Percentiles rank a stretch among this genome's conserved stretches.
phyloP scores from a whole-genome alignment of 2,113 vertebrate species.

The Elanoides forficatus region DNA sequence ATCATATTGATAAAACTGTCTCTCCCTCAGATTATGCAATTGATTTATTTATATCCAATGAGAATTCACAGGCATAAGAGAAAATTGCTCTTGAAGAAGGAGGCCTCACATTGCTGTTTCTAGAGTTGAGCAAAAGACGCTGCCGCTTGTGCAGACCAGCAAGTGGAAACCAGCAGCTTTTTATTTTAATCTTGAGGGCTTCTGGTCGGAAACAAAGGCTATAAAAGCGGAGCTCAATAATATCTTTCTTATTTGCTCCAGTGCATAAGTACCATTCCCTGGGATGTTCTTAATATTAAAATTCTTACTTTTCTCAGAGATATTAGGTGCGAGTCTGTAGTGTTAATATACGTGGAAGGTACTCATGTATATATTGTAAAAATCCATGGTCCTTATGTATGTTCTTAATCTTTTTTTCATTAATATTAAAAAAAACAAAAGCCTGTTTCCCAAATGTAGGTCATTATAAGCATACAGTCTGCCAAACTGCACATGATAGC shows the following conservation, averaged over 20 bases:
- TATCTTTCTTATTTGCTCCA: neutral
- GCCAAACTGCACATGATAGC: neutral
- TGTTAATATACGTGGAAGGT: neutral
- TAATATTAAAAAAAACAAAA: neutral
- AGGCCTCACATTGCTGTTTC: neutral
- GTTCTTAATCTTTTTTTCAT: neutral
- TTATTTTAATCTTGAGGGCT: neutral
- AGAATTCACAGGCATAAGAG: neutral
- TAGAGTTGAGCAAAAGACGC: neutral
- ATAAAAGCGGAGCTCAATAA: neutral
- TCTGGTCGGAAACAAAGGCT: neutral
- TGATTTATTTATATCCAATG: neutral
- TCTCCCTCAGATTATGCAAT: neutral
- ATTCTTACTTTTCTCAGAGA: neutral
- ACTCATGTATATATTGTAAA: rapidly evolving
- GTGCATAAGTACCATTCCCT: neutral
- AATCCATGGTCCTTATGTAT: neutral
- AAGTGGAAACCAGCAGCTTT: neutral
- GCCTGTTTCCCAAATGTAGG: neutral
- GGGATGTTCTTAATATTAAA: neutral
- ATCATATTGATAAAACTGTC: neutral
- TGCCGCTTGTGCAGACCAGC: neutral
- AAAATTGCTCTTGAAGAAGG: neutral
- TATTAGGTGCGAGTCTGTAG: neutral
- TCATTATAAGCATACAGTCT: neutral